Conservation (phyloP, 2,797 vertebrate genomes). For the Labeo calbasu region DNA sequence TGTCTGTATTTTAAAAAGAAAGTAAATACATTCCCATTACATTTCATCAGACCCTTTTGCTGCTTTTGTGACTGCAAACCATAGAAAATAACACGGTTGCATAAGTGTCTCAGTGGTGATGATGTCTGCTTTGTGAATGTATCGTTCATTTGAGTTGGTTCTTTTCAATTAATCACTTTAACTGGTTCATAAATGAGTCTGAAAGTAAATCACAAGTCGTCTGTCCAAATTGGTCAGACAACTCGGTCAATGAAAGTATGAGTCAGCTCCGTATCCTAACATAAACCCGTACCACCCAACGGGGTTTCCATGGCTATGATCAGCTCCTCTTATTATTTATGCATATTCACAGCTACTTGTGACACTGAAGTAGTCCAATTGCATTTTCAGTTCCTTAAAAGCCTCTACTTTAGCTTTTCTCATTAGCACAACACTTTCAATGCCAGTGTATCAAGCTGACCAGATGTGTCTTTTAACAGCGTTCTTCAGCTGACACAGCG, state of each 20-base stretch:
- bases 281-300: not conserved
- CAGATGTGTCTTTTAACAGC: slow-evolving; percentile 69
- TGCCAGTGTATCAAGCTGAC: not conserved
- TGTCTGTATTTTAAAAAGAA: not conserved
- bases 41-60: not conserved
- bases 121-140: not conserved
- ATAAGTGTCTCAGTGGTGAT: not conserved
- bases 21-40: not conserved
- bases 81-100: not conserved
- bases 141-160: not conserved
- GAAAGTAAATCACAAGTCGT: slow-evolving; percentile 3
- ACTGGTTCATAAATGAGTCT: not conserved
- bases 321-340: slow-evolving; percentile 15
- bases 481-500: slow-evolving; percentile 83
- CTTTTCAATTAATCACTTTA: not conserved
- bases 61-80: not conserved
- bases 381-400: not conserved
- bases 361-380: not conserved
- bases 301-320: slow-evolving; percentile 22
- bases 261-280: not conserved
- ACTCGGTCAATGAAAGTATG: not conserved
- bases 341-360: not conserved
- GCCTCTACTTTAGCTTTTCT: not conserved
- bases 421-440: not conserved
- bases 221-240: not conserved